These are phyloP conservation scores for Orthonychiurus folsomi DNA, from an alignment of 2,888 invertebrate genomes.

Conservation along the genomic window DNA sequence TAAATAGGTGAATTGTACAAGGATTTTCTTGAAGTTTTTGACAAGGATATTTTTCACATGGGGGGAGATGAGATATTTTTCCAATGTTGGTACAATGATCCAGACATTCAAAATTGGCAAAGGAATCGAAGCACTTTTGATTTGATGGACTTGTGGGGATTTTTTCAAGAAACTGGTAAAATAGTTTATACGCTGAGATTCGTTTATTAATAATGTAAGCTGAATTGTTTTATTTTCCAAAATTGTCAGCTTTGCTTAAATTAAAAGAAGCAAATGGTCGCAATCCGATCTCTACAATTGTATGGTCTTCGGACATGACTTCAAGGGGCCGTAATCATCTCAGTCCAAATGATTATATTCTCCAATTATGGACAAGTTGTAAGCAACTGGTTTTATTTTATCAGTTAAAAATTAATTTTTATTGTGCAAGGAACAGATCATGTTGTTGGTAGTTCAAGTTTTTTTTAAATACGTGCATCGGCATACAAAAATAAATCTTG, in stretches of 20 bases:
- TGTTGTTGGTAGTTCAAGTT: background rate
- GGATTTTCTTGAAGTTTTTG: slow-evolving; percentile 65
- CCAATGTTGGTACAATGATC: slow-evolving; percentile 65
- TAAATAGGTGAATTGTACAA: slow-evolving; percentile 52
- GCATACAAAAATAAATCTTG: background rate
- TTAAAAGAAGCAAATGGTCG: slow-evolving; percentile 53
- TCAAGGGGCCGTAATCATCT: slow-evolving; percentile 46
- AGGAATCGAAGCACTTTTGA: slow-evolving; percentile 51
- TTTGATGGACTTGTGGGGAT: slow-evolving; percentile 63
- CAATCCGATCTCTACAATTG: slow-evolving; percentile 51
- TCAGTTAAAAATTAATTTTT: slow-evolving; percentile 4
- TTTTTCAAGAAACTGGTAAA: slow-evolving; percentile 55
- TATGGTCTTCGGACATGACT: slow-evolving; percentile 74
- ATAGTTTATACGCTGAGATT: background rate
- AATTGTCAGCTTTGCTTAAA: slow-evolving; percentile 47
- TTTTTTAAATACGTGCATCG: background rate
- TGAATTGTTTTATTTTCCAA: background rate
- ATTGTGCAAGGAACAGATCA: background rate
- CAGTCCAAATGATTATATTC: slow-evolving; percentile 36
- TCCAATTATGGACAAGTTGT: slow-evolving; percentile 40
- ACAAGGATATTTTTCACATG: slow-evolving; percentile 54
- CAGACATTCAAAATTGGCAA: slow-evolving; percentile 60
- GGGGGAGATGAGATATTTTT: slow-evolving; percentile 47
- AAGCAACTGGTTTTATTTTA: slow-evolving; percentile 13
- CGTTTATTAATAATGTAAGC: background rate